phyloP scores from a whole-genome alignment of 2,888 invertebrate genomes.

The Rhopalosiphum nymphaeae region DNA sequence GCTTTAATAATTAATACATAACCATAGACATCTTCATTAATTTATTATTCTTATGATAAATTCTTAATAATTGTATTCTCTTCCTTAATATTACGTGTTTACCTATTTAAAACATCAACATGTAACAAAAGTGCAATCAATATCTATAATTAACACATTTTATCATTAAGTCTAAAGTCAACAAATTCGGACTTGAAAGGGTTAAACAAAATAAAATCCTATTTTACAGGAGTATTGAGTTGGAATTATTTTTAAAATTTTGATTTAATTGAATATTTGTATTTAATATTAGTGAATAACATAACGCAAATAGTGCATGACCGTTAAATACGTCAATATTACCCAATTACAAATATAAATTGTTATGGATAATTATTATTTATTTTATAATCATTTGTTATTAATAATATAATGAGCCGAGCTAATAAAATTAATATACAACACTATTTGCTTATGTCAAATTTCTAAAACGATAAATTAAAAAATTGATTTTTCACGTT shows the following conservation, averaged over 20 bases:
- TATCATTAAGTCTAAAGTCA: too few species aligned
- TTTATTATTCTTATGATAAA: background rate
- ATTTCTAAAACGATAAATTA: background rate
- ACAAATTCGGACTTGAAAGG: too few species aligned
- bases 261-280: background rate
- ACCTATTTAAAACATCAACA: too few species aligned
- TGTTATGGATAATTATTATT: background rate
- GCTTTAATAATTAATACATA: background rate
- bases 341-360: background rate
- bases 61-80: background rate
- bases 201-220: background rate
- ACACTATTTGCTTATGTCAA: background rate
- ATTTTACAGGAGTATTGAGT: background rate
- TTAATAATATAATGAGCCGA: background rate
- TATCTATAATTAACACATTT: too few species aligned
- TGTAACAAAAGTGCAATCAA: too few species aligned
- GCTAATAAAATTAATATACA: background rate
- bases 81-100: too few species aligned
- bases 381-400: background rate
- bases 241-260: background rate
- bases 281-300: background rate
- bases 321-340: background rate
- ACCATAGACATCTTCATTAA: background rate
- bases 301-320: background rate
- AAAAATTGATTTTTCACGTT: background rate